These are phyloP conservation scores for Anniella stebbinsi DNA, from an alignment of 2,797 vertebrate genomes.

Conservation along the genomic window DNA sequence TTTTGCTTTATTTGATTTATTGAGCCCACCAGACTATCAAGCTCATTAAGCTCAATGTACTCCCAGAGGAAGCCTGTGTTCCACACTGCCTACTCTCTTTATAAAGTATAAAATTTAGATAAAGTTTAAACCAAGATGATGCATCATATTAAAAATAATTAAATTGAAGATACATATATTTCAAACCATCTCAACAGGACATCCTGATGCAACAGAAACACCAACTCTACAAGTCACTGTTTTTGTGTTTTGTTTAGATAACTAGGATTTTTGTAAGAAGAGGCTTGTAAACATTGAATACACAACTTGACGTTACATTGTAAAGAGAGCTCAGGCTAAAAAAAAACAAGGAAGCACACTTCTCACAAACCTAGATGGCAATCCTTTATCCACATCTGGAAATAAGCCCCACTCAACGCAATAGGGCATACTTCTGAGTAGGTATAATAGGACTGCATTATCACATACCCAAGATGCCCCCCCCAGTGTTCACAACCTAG, in stretches of 20 bases:
- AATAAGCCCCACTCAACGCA: not conserved
- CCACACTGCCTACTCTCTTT: conserved; percentile 80
- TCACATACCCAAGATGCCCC: not conserved
- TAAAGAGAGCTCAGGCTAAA: not conserved
- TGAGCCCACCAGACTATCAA: conserved; percentile 99
- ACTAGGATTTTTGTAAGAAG: not conserved
- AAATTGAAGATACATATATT: conserved; percentile 66
- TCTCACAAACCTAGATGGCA: not conserved
- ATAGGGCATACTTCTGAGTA: not conserved
- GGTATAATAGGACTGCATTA: not conserved
- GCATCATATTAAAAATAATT: conserved; percentile 71
- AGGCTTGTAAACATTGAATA: not conserved
- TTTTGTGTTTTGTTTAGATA: not conserved
- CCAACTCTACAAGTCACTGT: not conserved
- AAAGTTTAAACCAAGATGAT: conserved; percentile 74
- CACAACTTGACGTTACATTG: not conserved
- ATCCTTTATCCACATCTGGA: not conserved
- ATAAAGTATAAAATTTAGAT: conserved; percentile 81
- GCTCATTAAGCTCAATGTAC: conserved; percentile 97
- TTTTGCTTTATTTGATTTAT: conserved; percentile 99
- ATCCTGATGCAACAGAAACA: not conserved
- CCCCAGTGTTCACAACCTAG: not conserved
- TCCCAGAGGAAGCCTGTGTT: conserved; percentile 93
- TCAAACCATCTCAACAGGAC: conserved; percentile 46
- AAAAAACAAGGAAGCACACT: not conserved